A percentile compares a stretch with the other conserved stretches of the same genome.
Conservation (phyloP, 2,797 vertebrate genomes). For the Platyrinchus mystaceus region DNA sequence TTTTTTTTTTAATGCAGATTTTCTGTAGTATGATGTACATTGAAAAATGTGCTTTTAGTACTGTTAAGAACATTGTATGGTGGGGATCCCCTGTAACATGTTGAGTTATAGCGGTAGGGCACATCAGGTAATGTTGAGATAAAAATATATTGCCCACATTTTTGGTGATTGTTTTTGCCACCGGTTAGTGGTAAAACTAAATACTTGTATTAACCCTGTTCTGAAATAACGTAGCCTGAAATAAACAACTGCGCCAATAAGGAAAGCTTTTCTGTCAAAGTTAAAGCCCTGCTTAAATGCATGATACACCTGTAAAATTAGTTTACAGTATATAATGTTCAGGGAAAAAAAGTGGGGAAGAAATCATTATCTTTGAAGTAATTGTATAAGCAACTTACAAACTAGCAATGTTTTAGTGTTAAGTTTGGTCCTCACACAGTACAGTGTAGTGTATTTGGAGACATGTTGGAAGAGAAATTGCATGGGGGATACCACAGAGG, state of each 20-base stretch:
- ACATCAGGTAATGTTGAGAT: conserved; percentile 57
- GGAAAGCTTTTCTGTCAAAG: conserved; percentile 65
- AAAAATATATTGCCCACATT: conserved; percentile 32
- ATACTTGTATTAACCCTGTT: conserved; percentile 60
- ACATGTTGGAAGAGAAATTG: conserved; percentile 27
- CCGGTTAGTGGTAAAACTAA: conserved; percentile 58
- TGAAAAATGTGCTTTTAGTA: conserved; percentile 74
- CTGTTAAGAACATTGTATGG: conserved; percentile 67
- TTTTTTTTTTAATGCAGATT: conserved; percentile 63
- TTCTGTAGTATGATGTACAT: conserved; percentile 68
- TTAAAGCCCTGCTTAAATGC: conserved; percentile 68
- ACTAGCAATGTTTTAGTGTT: neutral
- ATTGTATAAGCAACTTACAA: neutral
- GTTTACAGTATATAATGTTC: conserved; percentile 56
- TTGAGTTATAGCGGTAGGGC: conserved; percentile 58
- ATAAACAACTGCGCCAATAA: conserved; percentile 60
- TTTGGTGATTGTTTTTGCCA: conserved; percentile 62
- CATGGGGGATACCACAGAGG: conserved; percentile 27
- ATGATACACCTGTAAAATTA: conserved; percentile 68
- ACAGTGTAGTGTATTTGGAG: neutral
- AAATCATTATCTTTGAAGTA: conserved; percentile 36
- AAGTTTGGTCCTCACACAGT: conserved; percentile 21
- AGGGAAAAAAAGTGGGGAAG: conserved; percentile 8
- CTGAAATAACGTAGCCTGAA: conserved; percentile 61
- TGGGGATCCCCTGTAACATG: conserved; percentile 63